Evolutionary conservation across 2,797 vertebrate species (phyloP), one percentile per base, ranked within the genome.

Genomic region (Emys orbicularis): DNA sequence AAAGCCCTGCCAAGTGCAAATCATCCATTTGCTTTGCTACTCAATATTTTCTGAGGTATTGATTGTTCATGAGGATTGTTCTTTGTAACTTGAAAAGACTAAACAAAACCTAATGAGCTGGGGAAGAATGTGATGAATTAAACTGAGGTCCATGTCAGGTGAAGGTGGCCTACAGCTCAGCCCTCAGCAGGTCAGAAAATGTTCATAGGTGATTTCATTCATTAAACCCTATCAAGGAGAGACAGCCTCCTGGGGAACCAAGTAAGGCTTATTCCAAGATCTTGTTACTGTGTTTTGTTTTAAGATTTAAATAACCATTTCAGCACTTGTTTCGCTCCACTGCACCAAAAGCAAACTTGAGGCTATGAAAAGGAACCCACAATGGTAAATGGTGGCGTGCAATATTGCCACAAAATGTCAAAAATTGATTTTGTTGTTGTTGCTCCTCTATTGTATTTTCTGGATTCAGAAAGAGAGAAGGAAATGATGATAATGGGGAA

Each of bases 201-300:
- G 83, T 54, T 92, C 57, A 79, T 83, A 89, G 57, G 18, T 81
- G 79, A 76, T 44, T 91, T 95, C 21, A 72, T 59, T 90, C 94
- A 52, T 83, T 82, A 50, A 37, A 84, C 34, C 44, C 74, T 89
- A 68, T 52, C 89, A 84, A 94, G 49, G 19, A 87, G 31, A 95
- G 34, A 79, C 5, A 21, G 79, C 54, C 18, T 92, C 89, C n/a
- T 74, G 83, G 92, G 52, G 13, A 89, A 49, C 68, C 11, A 12
- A 54, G 86, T 61, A 80, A 49, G 29, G 34, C 80, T 90, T 89
- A 82, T 84, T 59, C 7, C 12, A n/a, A 61, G 0, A 0, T 76
- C 90, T 76, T 49, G 44, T 52, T 87, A 37, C 11, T 0, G 0
- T 25, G 1, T 88, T 86, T 83, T 37, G 85, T 72, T 82, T 83